These are phyloP conservation scores for Odontocerum albicorne DNA, from an alignment of 2,888 invertebrate species.

Conservation along the genomic window DNA sequence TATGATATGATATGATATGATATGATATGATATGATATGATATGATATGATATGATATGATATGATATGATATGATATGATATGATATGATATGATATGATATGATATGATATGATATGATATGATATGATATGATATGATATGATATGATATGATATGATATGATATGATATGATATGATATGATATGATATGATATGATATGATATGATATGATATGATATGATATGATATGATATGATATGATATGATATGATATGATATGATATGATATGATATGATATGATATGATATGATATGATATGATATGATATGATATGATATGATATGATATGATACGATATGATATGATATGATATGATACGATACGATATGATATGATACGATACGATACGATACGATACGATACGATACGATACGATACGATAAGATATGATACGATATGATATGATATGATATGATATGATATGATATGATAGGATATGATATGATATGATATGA, in stretches of 20 bases:
- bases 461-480: constrained; percentile 4
- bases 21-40: too few species aligned
- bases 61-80: neutral
- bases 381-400: constrained; percentile 2
- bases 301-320: neutral
- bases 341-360: neutral
- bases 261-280: neutral
- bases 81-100: constrained; percentile 5
- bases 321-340: neutral
- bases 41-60: too few species aligned
- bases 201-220: neutral
- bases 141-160: constrained; percentile 1
- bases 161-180: neutral
- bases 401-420: constrained; percentile 18
- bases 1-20: too few species aligned
- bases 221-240: neutral
- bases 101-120: constrained; percentile 13
- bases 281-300: neutral
- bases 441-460: constrained; percentile 14
- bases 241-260: neutral
- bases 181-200: neutral
- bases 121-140: constrained; percentile 15
- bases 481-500: neutral
- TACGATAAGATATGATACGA: constrained; percentile 19
- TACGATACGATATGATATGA: neutral